Percentiles rank a stretch among this genome's conserved stretches.
phyloP scores from a whole-genome alignment of 2,113 vertebrate genomes.

The Thalassoma bifasciatum region DNA sequence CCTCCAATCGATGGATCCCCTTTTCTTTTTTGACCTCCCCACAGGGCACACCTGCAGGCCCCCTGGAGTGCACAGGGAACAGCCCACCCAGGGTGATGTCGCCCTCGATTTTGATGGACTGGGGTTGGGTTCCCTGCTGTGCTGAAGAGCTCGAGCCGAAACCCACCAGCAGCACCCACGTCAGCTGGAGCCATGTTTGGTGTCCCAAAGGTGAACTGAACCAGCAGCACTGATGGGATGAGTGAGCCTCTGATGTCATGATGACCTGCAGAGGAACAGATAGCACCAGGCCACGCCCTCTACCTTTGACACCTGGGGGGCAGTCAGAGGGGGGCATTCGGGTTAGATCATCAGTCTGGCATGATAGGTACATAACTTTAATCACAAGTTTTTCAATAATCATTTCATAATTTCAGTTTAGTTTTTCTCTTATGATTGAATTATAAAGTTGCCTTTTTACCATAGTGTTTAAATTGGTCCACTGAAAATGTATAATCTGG shows the following conservation, averaged over 20 bases:
- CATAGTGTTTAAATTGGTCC: background rate
- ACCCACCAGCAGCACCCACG: conserved; percentile 68
- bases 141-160: conserved; percentile 43
- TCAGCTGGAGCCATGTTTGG: conserved; percentile 48
- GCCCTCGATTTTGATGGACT: conserved; percentile 90
- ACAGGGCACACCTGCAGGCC: conserved; percentile 86
- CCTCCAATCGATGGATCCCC: conserved; percentile 92
- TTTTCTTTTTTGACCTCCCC: conserved; percentile 91
- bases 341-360: background rate
- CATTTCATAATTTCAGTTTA: background rate
- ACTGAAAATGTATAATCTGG: background rate
- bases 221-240: conserved; percentile 45
- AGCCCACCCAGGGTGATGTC: conserved; percentile 91
- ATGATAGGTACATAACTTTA: too few species aligned
- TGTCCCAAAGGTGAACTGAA: conserved; percentile 6
- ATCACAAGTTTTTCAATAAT: background rate
- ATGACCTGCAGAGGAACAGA: conserved; percentile 66
- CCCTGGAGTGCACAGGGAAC: conserved; percentile 90
- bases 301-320: conserved; percentile 70
- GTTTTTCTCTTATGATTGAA: background rate
- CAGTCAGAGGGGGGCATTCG: conserved; percentile 3
- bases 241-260: conserved; percentile 70
- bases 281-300: conserved; percentile 73
- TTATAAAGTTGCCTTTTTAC: background rate
- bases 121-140: conserved; percentile 77